These are phyloP conservation scores for Cheilosia urbana DNA, from an alignment of 2,888 invertebrate genomes.

Conservation along the genomic window DNA sequence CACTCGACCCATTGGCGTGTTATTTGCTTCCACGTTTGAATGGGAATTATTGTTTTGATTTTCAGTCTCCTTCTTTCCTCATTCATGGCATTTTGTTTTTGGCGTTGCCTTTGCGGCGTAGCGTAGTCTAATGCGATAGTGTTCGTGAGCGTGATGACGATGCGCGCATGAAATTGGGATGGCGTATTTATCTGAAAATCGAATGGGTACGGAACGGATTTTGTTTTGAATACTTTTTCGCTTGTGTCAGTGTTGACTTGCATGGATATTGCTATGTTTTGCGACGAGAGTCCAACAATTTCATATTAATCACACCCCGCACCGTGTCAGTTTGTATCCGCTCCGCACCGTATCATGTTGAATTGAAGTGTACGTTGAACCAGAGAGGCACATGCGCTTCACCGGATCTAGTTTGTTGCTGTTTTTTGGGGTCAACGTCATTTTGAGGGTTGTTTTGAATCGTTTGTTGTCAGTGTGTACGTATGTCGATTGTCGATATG, in stretches of 20 bases:
- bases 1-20: not conserved
- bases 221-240: slow-evolving; percentile 39
- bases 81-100: slow-evolving; percentile 67
- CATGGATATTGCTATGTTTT: slow-evolving; percentile 20
- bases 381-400: slow-evolving; percentile 73
- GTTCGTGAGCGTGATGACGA: slow-evolving; percentile 30
- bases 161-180: slow-evolving; percentile 41
- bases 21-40: slow-evolving; percentile 28
- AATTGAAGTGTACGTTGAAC: slow-evolving; percentile 62
- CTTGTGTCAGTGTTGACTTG: slow-evolving; percentile 5
- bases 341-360: slow-evolving; percentile 29
- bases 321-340: slow-evolving; percentile 8
- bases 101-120: slow-evolving; percentile 72
- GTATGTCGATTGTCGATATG: slow-evolving; percentile 13
- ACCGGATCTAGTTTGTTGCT: slow-evolving; percentile 74
- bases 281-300: slow-evolving; percentile 22
- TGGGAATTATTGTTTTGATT: slow-evolving; percentile 73
- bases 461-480: slow-evolving; percentile 36
- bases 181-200: slow-evolving; percentile 17
- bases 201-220: slow-evolving; percentile 12
- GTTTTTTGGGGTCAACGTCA: slow-evolving; percentile 82
- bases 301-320: slow-evolving; percentile 14
- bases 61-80: slow-evolving; percentile 64
- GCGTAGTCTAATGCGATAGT: slow-evolving; percentile 36
- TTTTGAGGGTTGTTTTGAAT: slow-evolving; percentile 80